Evolutionary conservation across 2,888 invertebrate species (phyloP), one percentile per base, ranked within the genome.

Genomic region (Stenoptilia bipunctidactyla): DNA sequence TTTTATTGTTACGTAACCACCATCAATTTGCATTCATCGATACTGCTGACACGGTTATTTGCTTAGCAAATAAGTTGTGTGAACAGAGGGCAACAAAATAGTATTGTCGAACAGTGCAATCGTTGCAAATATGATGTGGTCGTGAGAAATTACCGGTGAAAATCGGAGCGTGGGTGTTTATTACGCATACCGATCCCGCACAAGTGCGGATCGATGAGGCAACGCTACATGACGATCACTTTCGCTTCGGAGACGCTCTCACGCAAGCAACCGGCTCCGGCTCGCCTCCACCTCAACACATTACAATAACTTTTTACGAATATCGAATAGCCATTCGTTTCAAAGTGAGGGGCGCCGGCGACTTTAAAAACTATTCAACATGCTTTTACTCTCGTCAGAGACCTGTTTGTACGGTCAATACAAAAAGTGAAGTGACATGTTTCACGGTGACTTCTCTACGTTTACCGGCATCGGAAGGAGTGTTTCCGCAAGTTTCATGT

Each of bases 131-230:
- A 51, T 65, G 66, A 72, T 68, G 64, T 66, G 55, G 63, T 66
- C 69, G 73, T 80, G 75, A 72, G 76, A 76, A 77, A 66, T 65
- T 65, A 53, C 45, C 51, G 43, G 58, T 61, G 56, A 67, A 73
- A 79, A 77, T 70, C 67, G 52, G 79, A 79, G 61, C 80, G 80
- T 80, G 80, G 76, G 79, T 72, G 63, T 66, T 44, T 47, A 65
- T 72, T 72, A 70, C 68, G 65, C 64, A 63, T 65, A 59, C 54
- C 51, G 56, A 72, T 66, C 61, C 63, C 53, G 58, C 51, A 53
- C 65, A 66, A 70, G 61, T 68, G 68, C 61, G 62, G 55, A 66
- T 70, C 65, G 66, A 69, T 79, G 73, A 69, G 53, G 76, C 72
- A 75, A 76, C 47, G 47, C 46, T 41, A 56, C 53, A 56, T 62